Evolutionary conservation across 1,140 invertebrate genomes (phyloP).

Genomic region (Drosophila navojoa): DNA sequence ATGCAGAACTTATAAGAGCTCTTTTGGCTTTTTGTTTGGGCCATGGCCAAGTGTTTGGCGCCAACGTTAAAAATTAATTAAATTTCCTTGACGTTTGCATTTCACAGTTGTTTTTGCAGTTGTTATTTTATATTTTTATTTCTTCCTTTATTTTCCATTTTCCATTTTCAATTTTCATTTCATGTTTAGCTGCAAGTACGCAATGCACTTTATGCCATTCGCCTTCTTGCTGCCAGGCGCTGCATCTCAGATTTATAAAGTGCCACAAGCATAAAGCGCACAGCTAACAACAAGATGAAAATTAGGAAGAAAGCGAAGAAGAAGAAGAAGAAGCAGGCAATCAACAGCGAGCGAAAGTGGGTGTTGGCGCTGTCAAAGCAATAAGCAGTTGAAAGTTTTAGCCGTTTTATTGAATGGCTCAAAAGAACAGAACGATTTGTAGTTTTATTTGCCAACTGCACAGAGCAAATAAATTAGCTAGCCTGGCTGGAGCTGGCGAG

Average conservation of each 20-base stretch:
- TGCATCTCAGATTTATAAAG: slow-evolving; percentile 40
- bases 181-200: slow-evolving; percentile 34
- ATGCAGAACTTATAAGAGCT: slow-evolving; percentile 38
- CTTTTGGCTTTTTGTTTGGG: slow-evolving; percentile 39
- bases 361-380: not conserved
- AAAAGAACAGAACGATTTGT: not conserved
- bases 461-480: not conserved
- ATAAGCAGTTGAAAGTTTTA: not conserved
- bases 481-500: too few species aligned
- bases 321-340: not conserved
- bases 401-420: not conserved
- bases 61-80: slow-evolving; percentile 76
- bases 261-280: slow-evolving; percentile 38
- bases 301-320: too few species aligned
- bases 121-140: not conserved
- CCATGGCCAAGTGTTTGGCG: slow-evolving; percentile 56
- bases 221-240: too few species aligned
- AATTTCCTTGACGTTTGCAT: slow-evolving; percentile 58
- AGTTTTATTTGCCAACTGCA: not conserved
- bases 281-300: slow-evolving; percentile 31
- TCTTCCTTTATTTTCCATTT: not conserved
- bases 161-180: slow-evolving; percentile 21
- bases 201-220: slow-evolving; percentile 38
- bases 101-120: not conserved
- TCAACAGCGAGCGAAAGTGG: not conserved